Base-by-base conservation (phyloP, 2,797 vertebrate genomes). In the Tadarida brasiliensis region DNA sequence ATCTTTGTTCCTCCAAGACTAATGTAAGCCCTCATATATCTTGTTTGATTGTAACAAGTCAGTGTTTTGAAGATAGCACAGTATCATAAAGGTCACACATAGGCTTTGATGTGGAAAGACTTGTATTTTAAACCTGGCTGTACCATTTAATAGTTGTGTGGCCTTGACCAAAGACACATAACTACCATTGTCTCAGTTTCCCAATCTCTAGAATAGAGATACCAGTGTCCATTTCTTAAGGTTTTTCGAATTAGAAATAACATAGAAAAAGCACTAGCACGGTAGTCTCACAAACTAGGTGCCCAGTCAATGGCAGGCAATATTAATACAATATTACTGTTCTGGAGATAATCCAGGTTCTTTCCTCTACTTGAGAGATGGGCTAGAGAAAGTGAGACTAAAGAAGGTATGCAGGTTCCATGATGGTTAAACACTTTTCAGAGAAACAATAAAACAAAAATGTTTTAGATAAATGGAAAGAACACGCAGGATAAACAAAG, bases 401-500 rank as follows among this genome's bases (percentile, higher is more conserved):
- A 57, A 19, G 35, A 67, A 39, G 20, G 4, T 35, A 20, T 6
- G 39, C 7, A 47, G 11, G 7, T n/a, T 95, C 51, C 22, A 17
- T 35, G 74, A n/a, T 78, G 26, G 26, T 73, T 59, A 87, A 30
- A 77, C 17, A 71, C 30, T 86, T 82, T 86, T 73, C 28, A 85
- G 54, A 87, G 30, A 92, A 81, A 54, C 12, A 76, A 82, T 71
- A 70, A 91, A 92, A 54, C n/a, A 86, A 91, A 96, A 91, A 51
- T 63, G n/a, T 63, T 90, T 91, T 49, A 49, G 65, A 85, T 76
- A 65, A 68, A 74, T 74, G 4, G 83, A 24, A 93, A 77, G 11
- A 83, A 35, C n/a, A 24, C 20, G n/a, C 14, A 65, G 61, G n/a
- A 67, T 78, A 61, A 78, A 91, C 6, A 49, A 49, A 93, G 35